These are phyloP conservation scores for Pediacus dermestoides DNA, from an alignment of 2,888 invertebrate genomes.

Conservation along the genomic window DNA sequence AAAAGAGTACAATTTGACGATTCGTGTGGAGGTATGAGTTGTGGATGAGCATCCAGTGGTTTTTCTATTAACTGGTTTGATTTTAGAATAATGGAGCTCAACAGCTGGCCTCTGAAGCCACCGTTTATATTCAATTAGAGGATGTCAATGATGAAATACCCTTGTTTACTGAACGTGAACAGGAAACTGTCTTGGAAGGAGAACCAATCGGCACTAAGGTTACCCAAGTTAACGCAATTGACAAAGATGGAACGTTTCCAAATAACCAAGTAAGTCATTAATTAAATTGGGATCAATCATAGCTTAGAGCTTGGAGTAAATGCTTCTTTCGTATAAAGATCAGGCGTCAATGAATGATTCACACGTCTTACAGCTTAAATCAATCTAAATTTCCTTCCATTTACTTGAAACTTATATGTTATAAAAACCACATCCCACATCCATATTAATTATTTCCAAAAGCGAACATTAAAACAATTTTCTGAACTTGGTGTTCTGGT, in stretches of 20 bases:
- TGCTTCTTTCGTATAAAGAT: no score
- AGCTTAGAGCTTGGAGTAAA: no score
- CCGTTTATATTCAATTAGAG: slow-evolving; percentile 88
- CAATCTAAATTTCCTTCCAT: no score
- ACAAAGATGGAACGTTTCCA: slow-evolving; percentile 92
- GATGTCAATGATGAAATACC: slow-evolving; percentile 98
- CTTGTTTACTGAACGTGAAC: slow-evolving; percentile 90
- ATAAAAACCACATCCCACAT: no score
- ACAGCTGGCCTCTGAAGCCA: slow-evolving; percentile 91
- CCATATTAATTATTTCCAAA: no score
- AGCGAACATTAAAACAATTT: no score
- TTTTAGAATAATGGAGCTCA: slow-evolving; percentile 90
- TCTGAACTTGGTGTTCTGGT: no score
- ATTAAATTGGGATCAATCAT: no score
- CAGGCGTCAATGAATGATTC: no score
- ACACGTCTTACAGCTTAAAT: no score
- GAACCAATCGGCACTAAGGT: slow-evolving; percentile 94
- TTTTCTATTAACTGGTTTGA: slow-evolving; percentile 4
- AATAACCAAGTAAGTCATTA: slow-evolving; percentile 80
- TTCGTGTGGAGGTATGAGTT: slow-evolving; percentile 80
- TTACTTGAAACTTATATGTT: no score
- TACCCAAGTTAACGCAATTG: slow-evolving; percentile 93
- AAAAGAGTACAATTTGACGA: slow-evolving; percentile 92
- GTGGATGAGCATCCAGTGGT: not conserved
- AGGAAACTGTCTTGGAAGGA: slow-evolving; percentile 92